These are phyloP conservation scores for Anisognathus igniventris DNA, from an alignment of 2,797 vertebrate species.

Conservation along the genomic window DNA sequence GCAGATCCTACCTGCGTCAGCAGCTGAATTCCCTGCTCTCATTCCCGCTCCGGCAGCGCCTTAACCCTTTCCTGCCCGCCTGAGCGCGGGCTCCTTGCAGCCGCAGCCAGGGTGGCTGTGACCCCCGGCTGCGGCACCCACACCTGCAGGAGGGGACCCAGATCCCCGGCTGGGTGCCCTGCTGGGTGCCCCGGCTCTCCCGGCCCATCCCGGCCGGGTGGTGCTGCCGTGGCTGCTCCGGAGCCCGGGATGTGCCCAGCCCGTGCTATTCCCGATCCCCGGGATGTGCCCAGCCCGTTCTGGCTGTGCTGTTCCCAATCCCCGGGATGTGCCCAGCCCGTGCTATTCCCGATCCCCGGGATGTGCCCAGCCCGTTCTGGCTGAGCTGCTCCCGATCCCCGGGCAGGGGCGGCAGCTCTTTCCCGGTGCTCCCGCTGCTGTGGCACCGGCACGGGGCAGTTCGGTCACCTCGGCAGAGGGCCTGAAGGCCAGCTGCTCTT, in stretches of 20 bases:
- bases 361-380: too few relatives aligned
- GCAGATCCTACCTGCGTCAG: conserved; percentile 59
- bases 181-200: background rate
- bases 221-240: background rate
- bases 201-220: background rate
- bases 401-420: background rate
- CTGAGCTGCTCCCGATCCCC: accelerated
- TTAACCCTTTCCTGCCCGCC: conserved; percentile 25
- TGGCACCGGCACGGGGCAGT: background rate
- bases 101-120: accelerated
- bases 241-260: too few relatives aligned
- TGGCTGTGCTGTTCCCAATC: too few relatives aligned
- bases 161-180: background rate
- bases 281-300: too few relatives aligned
- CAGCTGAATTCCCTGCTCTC: conserved; percentile 45
- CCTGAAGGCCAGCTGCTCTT: background rate
- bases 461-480: background rate
- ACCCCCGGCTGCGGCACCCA: accelerated
- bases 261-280: too few relatives aligned
- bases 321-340: too few relatives aligned
- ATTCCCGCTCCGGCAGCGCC: background rate
- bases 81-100: background rate
- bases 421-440: background rate
- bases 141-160: accelerated
- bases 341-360: too few relatives aligned